Percentiles rank a stretch among this genome's conserved stretches.
phyloP scores from a whole-genome alignment of 2,113 vertebrate species.

The Crotalus tigris region DNA sequence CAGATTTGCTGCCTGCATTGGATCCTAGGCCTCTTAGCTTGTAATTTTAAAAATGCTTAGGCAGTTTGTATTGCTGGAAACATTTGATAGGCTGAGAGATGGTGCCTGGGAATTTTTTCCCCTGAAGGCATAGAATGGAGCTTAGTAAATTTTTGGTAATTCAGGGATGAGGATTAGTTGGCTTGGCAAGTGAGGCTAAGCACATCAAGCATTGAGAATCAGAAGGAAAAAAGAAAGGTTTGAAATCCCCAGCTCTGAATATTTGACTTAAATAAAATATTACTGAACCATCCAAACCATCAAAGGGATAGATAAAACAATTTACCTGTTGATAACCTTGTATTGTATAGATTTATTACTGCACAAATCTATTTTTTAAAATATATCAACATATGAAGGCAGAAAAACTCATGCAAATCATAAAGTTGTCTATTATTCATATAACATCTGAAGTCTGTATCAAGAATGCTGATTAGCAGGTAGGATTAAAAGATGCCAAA shows the following conservation, averaged over 20 bases:
- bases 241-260: neutral
- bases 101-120: neutral
- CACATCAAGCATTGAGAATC: neutral
- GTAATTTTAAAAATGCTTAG: neutral
- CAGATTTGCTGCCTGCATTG: neutral
- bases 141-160: neutral
- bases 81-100: neutral
- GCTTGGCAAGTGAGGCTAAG: neutral
- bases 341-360: neutral
- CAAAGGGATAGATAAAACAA: neutral
- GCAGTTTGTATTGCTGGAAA: neutral
- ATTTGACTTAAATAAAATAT: neutral
- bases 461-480: neutral
- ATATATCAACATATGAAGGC: neutral
- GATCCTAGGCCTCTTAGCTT: neutral
- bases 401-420: neutral
- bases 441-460: neutral
- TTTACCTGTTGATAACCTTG: neutral
- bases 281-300: neutral
- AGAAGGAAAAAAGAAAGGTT: neutral
- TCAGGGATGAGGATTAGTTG: neutral
- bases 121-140: neutral
- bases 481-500: neutral
- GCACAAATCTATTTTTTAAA: neutral
- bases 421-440: neutral